A percentile compares a stretch with the other conserved stretches of the same genome.
These are phyloP conservation scores for Opisthocomus hoazin DNA, from an alignment of 2,113 vertebrate genomes.

Conservation along the genomic window DNA sequence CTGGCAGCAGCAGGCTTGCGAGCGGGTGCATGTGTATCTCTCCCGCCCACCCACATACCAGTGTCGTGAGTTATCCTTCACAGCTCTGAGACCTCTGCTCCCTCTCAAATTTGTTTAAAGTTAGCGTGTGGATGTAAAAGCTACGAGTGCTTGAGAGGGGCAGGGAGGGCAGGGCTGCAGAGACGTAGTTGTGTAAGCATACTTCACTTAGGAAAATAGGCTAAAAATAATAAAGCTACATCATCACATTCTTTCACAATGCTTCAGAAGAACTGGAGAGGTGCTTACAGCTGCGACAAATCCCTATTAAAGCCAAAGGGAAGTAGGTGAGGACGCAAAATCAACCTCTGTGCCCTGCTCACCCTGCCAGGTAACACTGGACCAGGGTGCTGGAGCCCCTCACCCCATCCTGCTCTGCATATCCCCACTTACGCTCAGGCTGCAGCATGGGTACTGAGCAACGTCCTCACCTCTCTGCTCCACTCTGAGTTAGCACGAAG, in stretches of 20 bases:
- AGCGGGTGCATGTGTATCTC: rapidly evolving
- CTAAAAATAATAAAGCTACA: slow-evolving; percentile 60
- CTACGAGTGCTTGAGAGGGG: neutral
- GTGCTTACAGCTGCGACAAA: neutral
- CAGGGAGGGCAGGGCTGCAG: neutral
- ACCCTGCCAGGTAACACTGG: neutral
- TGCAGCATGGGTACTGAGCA: neutral
- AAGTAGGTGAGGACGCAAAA: neutral
- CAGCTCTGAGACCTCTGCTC: neutral
- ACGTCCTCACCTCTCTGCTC: neutral
- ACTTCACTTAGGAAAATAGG: slow-evolving; percentile 19
- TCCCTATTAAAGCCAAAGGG: neutral
- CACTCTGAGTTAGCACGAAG: rapidly evolving
- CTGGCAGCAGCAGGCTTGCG: rapidly evolving
- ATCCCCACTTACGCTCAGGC: rapidly evolving
- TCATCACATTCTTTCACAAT: slow-evolving; percentile 55
- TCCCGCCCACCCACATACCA: neutral
- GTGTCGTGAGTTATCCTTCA: neutral
- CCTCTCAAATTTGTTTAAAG: neutral
- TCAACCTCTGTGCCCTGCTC: neutral
- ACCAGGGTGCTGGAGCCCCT: neutral
- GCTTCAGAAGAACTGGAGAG: neutral
- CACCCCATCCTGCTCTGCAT: rapidly evolving
- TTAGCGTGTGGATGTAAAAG: neutral
- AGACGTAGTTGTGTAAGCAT: slow-evolving; percentile 20